Base-by-base conservation (phyloP, 37 sponge, comb jelly and placozoan species). In the Aplysina aerophoba region DNA sequence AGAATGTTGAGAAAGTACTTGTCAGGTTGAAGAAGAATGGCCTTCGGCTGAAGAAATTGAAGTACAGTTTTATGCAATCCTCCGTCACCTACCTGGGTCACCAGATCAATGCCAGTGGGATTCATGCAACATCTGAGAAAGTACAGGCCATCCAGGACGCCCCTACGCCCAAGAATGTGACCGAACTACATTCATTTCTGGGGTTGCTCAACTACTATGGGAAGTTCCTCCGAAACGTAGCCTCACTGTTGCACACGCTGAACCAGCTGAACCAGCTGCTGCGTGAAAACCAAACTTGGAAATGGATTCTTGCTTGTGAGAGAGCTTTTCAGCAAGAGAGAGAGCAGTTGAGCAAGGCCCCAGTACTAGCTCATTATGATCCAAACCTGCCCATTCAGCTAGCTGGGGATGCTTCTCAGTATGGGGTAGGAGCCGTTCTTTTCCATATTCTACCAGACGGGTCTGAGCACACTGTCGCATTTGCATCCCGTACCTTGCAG, bases 361-460 rank as follows among this genome's bases (percentile, higher is more conserved):
- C 33, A 14, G 58, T 80, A 5, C 57, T 58, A 4, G 60, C 59
- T 4, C 81, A 80, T 59, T 80, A 60, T 59, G 4, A 80, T 59
- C 60, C 82, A 8, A 59, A 80, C 36, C 82, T 80, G 24, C 82
- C 82, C 3, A 31, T 80, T 24, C 21, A 73, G 5, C 63, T 62
- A 11, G 63, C 63, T 3, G 27, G 27, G 63, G 87, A 86, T 38
- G 87, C 87, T 31, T 86, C 87, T 6, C 25, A 54, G 0, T 79
- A 77, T 59, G 87, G 87, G 14, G 11, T 86, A 28, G 87, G 87
- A 36, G 87, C 87, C 17, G 81, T 86, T 8, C 16, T 86, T 8
- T 86, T 81, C 1, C 88, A 87, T 5, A 37, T 54, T 4, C 27
- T 60, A 22, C 34, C 37, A 11, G 80, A 85, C 84, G 84, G 84